Percentiles rank a stretch among this genome's conserved stretches.
phyloP scores from a whole-genome alignment of 2,113 vertebrate species.

The Ahaetulla prasina region DNA sequence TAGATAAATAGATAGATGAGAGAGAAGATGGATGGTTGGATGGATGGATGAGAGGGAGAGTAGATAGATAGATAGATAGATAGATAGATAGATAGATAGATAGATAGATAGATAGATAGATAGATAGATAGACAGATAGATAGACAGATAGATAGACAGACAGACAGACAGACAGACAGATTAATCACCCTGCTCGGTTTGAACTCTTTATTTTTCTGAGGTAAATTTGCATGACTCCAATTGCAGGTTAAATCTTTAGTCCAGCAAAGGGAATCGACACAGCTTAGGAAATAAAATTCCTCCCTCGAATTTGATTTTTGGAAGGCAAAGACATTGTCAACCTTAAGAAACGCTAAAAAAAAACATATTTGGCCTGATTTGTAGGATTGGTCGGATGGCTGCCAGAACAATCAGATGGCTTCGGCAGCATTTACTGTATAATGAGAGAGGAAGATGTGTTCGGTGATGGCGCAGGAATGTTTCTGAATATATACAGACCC shows the following conservation, averaged over 20 bases:
- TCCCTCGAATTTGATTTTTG: not conserved
- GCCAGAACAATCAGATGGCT: not conserved
- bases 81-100: too few species aligned
- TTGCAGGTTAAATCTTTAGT: too few species aligned
- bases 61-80: too few species aligned
- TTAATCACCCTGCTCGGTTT: not conserved
- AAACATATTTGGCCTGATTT: not conserved
- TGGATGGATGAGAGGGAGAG: too few species aligned
- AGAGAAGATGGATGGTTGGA: too few species aligned
- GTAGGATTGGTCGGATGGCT: not conserved
- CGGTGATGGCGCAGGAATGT: not conserved
- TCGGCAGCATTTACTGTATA: not conserved
- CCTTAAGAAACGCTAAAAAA: not conserved
- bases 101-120: too few species aligned
- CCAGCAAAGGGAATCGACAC: not conserved
- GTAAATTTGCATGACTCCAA: not conserved
- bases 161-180: too few species aligned
- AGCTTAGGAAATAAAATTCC: not conserved
- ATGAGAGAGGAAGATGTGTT: not conserved
- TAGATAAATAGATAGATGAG: too few species aligned
- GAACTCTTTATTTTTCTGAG: not conserved
- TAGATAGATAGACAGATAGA: too few species aligned
- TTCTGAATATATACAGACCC: not conserved
- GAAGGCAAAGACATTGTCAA: not conserved
- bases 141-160: too few species aligned